These are phyloP conservation scores for Plebejus anna DNA, from an alignment of 2,888 invertebrate species.

Conservation along the genomic window DNA sequence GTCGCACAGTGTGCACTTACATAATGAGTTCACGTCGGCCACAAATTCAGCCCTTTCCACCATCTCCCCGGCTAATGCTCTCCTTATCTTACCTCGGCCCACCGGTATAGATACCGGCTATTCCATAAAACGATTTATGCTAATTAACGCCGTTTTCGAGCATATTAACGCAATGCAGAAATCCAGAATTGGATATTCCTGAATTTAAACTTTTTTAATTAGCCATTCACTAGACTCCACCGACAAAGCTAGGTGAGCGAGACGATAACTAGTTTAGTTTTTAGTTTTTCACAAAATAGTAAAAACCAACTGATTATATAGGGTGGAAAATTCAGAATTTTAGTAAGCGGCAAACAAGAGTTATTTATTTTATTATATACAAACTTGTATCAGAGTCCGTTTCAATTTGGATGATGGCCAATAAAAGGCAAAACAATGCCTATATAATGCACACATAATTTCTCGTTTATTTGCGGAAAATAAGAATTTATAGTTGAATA, in stretches of 20 bases:
- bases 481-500: constrained; percentile 26
- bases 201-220: no score
- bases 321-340: background rate
- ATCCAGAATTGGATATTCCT: background rate
- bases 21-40: constrained; percentile 66
- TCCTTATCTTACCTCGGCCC: constrained; percentile 45
- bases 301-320: background rate
- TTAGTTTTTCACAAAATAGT: background rate
- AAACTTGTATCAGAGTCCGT: constrained; percentile 30
- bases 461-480: constrained; percentile 30
- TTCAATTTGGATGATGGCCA: constrained; percentile 38
- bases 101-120: constrained; percentile 38
- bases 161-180: constrained; percentile 11
- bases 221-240: no score
- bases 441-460: constrained; percentile 33
- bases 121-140: constrained; percentile 36
- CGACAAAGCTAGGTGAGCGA: no score
- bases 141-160: constrained; percentile 35
- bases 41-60: constrained; percentile 67
- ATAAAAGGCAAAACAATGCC: constrained; percentile 40
- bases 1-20: background rate
- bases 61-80: constrained; percentile 52
- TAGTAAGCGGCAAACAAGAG: background rate
- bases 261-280: no score
- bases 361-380: constrained; percentile 22